Evolutionary conservation across 2,113 vertebrate species (phyloP), one percentile per base, ranked within the genome.

Genomic region (Hemiscyllium ocellatum): DNA sequence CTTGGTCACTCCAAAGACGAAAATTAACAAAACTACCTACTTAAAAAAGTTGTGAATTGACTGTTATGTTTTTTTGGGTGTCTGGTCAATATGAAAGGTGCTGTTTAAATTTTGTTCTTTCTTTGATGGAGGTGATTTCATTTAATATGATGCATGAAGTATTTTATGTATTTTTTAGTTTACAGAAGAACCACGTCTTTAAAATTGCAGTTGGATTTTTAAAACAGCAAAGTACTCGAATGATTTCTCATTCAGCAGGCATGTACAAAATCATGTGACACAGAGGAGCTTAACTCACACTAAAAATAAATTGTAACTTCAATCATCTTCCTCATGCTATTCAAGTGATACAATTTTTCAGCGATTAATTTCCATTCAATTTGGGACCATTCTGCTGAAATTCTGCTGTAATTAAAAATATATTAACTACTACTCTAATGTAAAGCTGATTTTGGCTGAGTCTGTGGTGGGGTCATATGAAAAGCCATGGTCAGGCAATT

Each of bases 381-480:
- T 83, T 83, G 42, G 19, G 37, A 37, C 37, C 1, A 83, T 22
- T 42, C 80, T 83, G 78, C 37, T 42, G 37, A 42, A 83, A 83
- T 83, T 42, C 42, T 83, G 37, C 15, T 42, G 80, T 83, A 83
- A 83, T 83, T 83, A 83, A 83, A 83, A 83, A 83, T 83, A 22
- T 83, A 83, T 83, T 89, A 56, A 56, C 47, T 56, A 56, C 86
- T 33, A 26, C 50, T 89, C 13, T 56, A 89, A 89, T 26, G 37
- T 89, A 56, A 89, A 89, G 86, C 86, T 89, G 50, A 13, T 89
- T 89, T 89, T 89, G 47, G 86, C 86, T 56, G 86, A 89, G 10
- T 50, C 50, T 89, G 22, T 29, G 10, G 12, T 56, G 50, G 86
- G 86, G 86, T 89, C 50, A 47, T 13, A 56, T 89, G 86, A 89